These are phyloP conservation scores for Aviceda subcristata DNA, from an alignment of 2,113 vertebrate species.

Conservation along the genomic window DNA sequence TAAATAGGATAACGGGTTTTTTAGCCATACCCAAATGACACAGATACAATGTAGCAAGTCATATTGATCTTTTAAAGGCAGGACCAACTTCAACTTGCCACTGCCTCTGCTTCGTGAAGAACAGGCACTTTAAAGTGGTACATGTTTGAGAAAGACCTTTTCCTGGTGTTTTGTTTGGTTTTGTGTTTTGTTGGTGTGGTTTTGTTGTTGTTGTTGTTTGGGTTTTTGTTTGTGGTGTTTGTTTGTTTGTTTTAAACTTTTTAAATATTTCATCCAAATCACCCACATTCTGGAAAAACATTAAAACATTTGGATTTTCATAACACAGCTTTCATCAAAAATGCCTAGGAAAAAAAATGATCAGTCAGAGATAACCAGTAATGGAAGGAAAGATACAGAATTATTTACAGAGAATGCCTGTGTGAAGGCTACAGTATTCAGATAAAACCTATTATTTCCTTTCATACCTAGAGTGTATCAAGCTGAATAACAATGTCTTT, in stretches of 20 bases:
- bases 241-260: background rate
- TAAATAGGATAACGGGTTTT: background rate
- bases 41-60: background rate
- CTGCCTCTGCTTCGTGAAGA: background rate
- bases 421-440: background rate
- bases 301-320: background rate
- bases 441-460: background rate
- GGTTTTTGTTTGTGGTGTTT: background rate
- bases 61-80: background rate
- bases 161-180: background rate
- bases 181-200: background rate
- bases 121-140: background rate
- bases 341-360: background rate
- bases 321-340: background rate
- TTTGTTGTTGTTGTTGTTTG: background rate
- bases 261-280: background rate
- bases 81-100: background rate
- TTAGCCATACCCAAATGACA: background rate
- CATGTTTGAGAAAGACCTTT: background rate
- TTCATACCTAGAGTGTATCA: background rate
- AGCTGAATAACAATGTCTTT: conserved; percentile 29
- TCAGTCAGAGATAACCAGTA: background rate
- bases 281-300: background rate
- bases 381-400: background rate
- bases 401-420: background rate